phyloP scores from a whole-genome alignment of 2,888 invertebrate species.

The Cyaniris semiargus region DNA sequence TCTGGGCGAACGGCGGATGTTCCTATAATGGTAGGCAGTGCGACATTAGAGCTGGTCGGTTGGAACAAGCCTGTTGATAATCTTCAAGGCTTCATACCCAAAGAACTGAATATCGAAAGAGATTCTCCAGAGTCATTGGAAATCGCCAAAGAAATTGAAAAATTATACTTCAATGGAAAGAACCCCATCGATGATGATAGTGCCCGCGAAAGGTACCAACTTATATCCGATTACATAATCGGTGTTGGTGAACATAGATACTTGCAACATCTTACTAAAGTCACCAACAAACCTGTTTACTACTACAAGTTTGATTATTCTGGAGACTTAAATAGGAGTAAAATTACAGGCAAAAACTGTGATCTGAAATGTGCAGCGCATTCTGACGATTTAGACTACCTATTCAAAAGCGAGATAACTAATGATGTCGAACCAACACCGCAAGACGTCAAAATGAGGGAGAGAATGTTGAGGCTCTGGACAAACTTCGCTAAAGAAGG shows the following conservation, averaged over 20 bases:
- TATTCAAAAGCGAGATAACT: slow-evolving; percentile 62
- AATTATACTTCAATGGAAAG: slow-evolving; percentile 59
- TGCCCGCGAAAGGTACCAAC: slow-evolving; percentile 55
- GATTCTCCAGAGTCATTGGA: slow-evolving; percentile 56
- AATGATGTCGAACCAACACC: slow-evolving; percentile 58
- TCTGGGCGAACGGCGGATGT: slow-evolving; percentile 64
- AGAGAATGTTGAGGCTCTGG: slow-evolving; percentile 68
- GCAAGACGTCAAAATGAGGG: slow-evolving; percentile 65
- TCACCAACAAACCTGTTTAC: slow-evolving; percentile 62
- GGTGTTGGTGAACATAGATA: slow-evolving; percentile 63
- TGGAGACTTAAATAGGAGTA: slow-evolving; percentile 60
- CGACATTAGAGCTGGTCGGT: slow-evolving; percentile 54
- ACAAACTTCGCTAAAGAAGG: slow-evolving; percentile 75
- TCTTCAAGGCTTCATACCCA: slow-evolving; percentile 60
- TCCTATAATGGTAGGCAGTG: slow-evolving; percentile 67
- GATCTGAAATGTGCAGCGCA: slow-evolving; percentile 58
- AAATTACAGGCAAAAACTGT: slow-evolving; percentile 46
- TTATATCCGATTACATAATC: slow-evolving; percentile 58
- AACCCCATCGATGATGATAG: slow-evolving; percentile 53
- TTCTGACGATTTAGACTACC: slow-evolving; percentile 65
- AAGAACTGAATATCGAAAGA: slow-evolving; percentile 57
- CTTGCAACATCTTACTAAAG: slow-evolving; percentile 60
- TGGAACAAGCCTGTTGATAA: slow-evolving; percentile 53
- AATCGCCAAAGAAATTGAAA: slow-evolving; percentile 57
- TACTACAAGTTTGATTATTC: slow-evolving; percentile 70